phyloP scores from a whole-genome alignment of 2,888 invertebrate genomes.

The Nyleta sp. region DNA sequence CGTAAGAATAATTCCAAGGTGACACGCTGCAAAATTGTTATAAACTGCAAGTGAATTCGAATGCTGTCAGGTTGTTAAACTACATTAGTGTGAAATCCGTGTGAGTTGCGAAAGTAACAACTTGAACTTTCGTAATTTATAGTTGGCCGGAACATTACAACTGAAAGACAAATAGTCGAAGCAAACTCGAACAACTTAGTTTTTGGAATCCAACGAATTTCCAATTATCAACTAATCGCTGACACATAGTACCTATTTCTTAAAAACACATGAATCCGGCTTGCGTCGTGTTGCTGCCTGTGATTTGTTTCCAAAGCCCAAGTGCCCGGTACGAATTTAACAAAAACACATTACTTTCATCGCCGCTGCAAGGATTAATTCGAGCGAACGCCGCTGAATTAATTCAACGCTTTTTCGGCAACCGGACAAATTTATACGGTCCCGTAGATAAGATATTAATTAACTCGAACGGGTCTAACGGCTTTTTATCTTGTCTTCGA shows the following conservation, averaged over 20 bases:
- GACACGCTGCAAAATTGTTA: slow-evolving; percentile 39
- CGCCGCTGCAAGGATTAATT: neutral
- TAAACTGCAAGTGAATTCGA: slow-evolving; percentile 52
- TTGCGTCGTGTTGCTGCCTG: slow-evolving; percentile 18
- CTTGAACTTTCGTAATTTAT: slow-evolving; percentile 67
- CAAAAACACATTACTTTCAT: slow-evolving; percentile 17
- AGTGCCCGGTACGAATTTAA: slow-evolving; percentile 4
- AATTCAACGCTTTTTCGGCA: neutral
- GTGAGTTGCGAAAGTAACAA: slow-evolving; percentile 60
- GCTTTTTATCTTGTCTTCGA: slow-evolving; percentile 36
- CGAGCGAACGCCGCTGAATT: neutral
- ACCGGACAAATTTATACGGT: neutral
- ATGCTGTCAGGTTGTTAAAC: slow-evolving; percentile 54
- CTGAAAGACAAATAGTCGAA: slow-evolving; percentile 67
- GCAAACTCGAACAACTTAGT: slow-evolving; percentile 76
- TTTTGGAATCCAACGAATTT: slow-evolving; percentile 78
- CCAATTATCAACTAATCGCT: slow-evolving; percentile 76
- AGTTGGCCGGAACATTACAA: slow-evolving; percentile 63
- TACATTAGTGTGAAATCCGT: slow-evolving; percentile 48
- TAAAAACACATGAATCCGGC: slow-evolving; percentile 40
- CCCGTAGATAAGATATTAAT: slow-evolving; percentile 32
- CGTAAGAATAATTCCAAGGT: slow-evolving; percentile 3
- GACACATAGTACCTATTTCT: slow-evolving; percentile 70
- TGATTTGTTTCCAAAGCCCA: slow-evolving; percentile 36
- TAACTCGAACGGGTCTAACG: slow-evolving; percentile 28